These are phyloP conservation scores for Bruchidius siliquastri DNA, from an alignment of 2,888 invertebrate genomes.

Conservation along the genomic window DNA sequence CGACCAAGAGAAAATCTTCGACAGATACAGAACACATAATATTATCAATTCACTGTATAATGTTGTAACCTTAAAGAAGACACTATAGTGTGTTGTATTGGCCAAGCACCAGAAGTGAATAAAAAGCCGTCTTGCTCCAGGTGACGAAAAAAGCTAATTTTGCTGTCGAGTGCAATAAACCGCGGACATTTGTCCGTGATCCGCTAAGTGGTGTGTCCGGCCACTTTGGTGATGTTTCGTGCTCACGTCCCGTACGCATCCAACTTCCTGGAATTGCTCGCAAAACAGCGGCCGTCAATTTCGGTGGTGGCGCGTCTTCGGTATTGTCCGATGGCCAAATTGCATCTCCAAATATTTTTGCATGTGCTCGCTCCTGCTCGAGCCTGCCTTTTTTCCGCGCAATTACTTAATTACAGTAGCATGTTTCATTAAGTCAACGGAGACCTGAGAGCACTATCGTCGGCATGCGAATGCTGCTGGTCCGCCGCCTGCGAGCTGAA, in stretches of 20 bases:
- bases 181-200: neutral
- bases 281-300: neutral
- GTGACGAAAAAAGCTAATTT: neutral
- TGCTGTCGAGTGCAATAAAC: neutral
- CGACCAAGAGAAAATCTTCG: too few relatives aligned
- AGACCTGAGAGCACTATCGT: neutral
- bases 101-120: neutral
- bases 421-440: slow-evolving; percentile 35
- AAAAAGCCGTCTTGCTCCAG: neutral
- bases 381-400: slow-evolving; percentile 21
- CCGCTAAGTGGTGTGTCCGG: neutral
- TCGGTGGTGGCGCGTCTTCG: neutral
- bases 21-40: too few relatives aligned
- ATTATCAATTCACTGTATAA: too few relatives aligned
- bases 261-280: neutral
- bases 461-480: neutral
- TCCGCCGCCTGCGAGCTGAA: neutral
- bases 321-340: neutral
- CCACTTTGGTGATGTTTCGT: neutral
- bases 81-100: neutral
- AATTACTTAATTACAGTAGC: slow-evolving; percentile 35
- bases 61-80: neutral
- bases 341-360: slow-evolving; percentile 16
- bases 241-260: neutral
- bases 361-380: slow-evolving; percentile 12